Base-by-base conservation (phyloP, 2,888 invertebrate species). In the Eumerus sabulonum region DNA sequence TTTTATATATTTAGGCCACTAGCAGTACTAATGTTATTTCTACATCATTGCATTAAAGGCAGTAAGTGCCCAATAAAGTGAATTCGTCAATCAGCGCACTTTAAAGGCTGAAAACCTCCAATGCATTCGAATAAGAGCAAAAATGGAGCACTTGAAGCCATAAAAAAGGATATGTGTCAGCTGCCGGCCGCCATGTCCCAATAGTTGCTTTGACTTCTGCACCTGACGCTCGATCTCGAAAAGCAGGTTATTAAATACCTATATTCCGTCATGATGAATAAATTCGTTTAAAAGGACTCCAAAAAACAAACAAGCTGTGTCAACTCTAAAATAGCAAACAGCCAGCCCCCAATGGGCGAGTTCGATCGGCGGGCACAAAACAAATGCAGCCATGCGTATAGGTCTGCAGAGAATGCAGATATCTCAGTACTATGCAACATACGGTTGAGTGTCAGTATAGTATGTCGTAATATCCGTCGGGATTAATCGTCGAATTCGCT, bases 401-500 rank as follows among this genome's bases (percentile, higher is more conserved):
- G 0, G 45, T 19, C 3, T 27, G 17, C 51, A 16, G 13, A n/a
- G 38, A 9, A 9, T 40, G 40, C 40, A 40, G 5, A 1, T 45
- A 16, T 35, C 12, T 56, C 18, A 48, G 40, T 38, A 13, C 16
- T 1, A 9, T 66, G 40, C 48, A 14, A 27, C 27, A 7, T 7
- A 27, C 7, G 27, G 27, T 27, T 27, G 27, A 27, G 27, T 27
- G 27, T 27, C 27, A 27, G 27, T 4, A 27, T 27, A 27, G 27
- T 27, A 27, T 27, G 27, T 27, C 27, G 35, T 27, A 74, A 68
- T 74, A 79, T 79, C 74, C 79, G 54, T 74, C 59, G 79, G 74
- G 79, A 79, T 79, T 79, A 74, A 74, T 79, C 64, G 64, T 60
- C 54, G 60, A 64, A 72, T 64, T 64, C 63, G 51, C 50, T 13